These are phyloP conservation scores for Prunella himalayana DNA, from an alignment of 2,113 vertebrate species.

Conservation along the genomic window DNA sequence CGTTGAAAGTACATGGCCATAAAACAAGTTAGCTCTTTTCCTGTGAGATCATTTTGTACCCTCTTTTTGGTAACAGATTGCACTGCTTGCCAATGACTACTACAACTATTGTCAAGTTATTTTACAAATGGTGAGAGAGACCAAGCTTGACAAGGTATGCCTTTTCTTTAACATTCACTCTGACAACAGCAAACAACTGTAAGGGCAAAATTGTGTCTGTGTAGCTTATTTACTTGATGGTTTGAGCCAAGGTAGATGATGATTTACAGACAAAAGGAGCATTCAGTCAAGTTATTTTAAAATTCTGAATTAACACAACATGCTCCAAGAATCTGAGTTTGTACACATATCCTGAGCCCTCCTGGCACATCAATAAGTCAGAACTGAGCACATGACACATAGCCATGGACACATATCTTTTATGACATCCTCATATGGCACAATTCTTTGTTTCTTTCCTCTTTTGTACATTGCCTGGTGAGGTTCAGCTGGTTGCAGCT, in stretches of 20 bases:
- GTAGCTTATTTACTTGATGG: not conserved
- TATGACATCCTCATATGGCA: not conserved
- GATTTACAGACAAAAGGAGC: not conserved
- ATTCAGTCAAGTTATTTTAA: not conserved
- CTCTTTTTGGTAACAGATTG: conserved; percentile 39
- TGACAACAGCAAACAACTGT: not conserved
- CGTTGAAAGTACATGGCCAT: not conserved
- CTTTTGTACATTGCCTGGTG: not conserved
- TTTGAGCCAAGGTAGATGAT: not conserved
- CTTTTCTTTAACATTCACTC: not conserved
- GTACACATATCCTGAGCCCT: not conserved
- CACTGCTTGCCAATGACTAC: conserved; percentile 59
- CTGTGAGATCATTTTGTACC: not conserved
- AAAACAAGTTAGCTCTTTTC: not conserved
- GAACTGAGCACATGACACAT: not conserved
- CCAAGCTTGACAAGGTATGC: conserved; percentile 60
- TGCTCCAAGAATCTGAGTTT: not conserved
- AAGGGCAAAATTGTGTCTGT: not conserved
- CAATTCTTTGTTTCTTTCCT: not conserved
- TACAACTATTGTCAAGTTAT: conserved; percentile 65
- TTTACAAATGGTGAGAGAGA: conserved; percentile 57
- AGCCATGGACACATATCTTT: not conserved
- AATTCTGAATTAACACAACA: not conserved
- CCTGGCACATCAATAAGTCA: not conserved
- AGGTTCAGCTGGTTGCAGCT: not conserved